Evolutionary conservation across 1,140 invertebrate genomes (phyloP).

Genomic region (Pomacea maculata): DNA sequence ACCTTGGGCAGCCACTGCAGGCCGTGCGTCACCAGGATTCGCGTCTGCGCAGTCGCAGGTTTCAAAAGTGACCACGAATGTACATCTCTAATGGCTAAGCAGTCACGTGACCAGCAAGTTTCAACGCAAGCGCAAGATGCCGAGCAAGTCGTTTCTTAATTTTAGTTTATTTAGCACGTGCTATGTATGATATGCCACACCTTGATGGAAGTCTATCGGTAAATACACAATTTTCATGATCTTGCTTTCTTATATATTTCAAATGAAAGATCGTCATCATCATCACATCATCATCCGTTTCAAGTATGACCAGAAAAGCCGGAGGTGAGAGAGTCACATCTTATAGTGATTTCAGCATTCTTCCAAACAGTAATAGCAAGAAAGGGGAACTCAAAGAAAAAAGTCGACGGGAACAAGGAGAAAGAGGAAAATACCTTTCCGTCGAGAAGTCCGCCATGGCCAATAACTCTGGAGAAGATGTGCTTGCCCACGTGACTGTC

Average conservation of each 20-base stretch:
- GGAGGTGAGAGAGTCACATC: not conserved
- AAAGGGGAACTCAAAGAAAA: not conserved
- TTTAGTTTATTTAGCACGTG: too few species aligned
- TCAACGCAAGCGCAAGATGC: too few species aligned
- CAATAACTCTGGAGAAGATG: slow-evolving; percentile 3
- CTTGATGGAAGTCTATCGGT: not conserved
- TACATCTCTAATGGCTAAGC: too few species aligned
- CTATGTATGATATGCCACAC: too few species aligned
- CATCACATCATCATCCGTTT: not conserved
- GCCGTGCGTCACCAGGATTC: slow-evolving; percentile 63
- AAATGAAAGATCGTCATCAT: not conserved
- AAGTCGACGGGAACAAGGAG: not conserved
- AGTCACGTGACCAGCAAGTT: too few species aligned
- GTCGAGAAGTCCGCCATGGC: not conserved
- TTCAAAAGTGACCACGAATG: too few species aligned
- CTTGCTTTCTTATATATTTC: not conserved
- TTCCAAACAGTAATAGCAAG: not conserved
- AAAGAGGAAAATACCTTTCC: slow-evolving; percentile 5
- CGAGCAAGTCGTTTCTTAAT: too few species aligned
- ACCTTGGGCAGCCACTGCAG: slow-evolving; percentile 60
- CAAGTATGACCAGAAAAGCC: not conserved
- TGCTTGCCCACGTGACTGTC: slow-evolving; percentile 19
- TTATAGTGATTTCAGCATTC: too few species aligned
- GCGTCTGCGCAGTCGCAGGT: slow-evolving; percentile 33
- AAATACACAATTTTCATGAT: not conserved